Percentiles rank a stretch among this genome's conserved stretches.
phyloP scores from a whole-genome alignment of 1,140 invertebrate species.

The Charaxes varanes region DNA sequence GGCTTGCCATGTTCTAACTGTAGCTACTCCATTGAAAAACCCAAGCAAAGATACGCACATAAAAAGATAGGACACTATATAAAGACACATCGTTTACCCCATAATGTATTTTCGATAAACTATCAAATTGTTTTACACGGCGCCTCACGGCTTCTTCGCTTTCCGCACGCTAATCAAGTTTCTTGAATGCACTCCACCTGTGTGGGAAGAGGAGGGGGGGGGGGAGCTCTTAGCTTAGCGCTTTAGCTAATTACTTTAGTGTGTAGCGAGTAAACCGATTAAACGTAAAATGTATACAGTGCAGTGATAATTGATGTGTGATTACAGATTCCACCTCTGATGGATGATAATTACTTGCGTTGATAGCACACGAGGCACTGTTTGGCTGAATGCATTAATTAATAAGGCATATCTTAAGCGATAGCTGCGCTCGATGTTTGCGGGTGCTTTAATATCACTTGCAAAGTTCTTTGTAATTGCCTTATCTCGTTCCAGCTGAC shows the following conservation, averaged over 20 bases:
- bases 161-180: constrained; percentile 4
- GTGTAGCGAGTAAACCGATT: constrained; percentile 43
- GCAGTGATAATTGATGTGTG: constrained; percentile 37
- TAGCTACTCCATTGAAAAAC: no score
- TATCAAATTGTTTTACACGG: constrained; percentile 3
- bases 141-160: not conserved
- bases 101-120: not conserved
- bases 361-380: constrained; percentile 15
- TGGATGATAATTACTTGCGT: constrained; percentile 21
- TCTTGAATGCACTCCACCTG: constrained; percentile 2
- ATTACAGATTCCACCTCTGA: constrained; percentile 22
- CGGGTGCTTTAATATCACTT: no score
- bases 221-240: constrained; percentile 20
- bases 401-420: no score
- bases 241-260: constrained; percentile 44
- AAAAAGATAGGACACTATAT: no score
- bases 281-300: constrained; percentile 43
- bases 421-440: no score
- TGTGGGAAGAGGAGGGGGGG: no score
- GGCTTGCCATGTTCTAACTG: no score
- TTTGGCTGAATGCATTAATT: constrained; percentile 15
- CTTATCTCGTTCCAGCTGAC: no score
- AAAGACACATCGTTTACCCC: no score
- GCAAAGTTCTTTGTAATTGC: no score
- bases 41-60: no score